Evolutionary conservation across 2,888 invertebrate genomes (phyloP).

Genomic region (Phasia obesa): DNA sequence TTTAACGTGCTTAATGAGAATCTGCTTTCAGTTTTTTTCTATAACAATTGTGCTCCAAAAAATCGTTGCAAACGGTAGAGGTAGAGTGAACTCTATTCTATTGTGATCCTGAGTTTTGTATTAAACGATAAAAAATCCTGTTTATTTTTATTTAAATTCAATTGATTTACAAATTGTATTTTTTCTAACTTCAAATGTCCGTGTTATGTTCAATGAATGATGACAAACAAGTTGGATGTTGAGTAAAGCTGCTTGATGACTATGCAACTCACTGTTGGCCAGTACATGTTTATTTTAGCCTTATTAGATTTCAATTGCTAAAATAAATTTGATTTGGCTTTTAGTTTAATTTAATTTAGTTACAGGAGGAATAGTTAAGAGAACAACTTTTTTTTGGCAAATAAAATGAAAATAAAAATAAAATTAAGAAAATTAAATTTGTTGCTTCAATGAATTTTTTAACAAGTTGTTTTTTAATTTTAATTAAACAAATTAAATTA

Average conservation of each 20-base stretch:
- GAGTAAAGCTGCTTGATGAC: constrained; percentile 29
- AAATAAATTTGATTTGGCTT: constrained; percentile 70
- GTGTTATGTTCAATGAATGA: constrained; percentile 42
- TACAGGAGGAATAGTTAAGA: constrained; percentile 29
- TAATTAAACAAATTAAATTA: constrained; percentile 28
- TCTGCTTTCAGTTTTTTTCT: no score
- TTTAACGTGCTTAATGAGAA: no score
- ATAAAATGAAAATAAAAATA: not conserved
- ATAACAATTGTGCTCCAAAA: not conserved
- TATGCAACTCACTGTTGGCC: constrained; percentile 45
- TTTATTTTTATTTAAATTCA: constrained; percentile 61
- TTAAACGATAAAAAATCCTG: not conserved
- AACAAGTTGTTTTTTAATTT: not conserved
- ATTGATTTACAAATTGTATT: constrained; percentile 64
- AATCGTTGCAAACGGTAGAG: not conserved
- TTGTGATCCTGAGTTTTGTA: not conserved
- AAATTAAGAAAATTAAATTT: not conserved
- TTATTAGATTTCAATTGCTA: constrained; percentile 65
- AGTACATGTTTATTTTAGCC: constrained; percentile 65
- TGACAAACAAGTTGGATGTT: constrained; percentile 27
- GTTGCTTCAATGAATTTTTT: constrained; percentile 13
- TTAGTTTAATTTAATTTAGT: constrained; percentile 70
- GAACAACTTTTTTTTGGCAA: constrained; percentile 7
- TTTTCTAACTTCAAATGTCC: constrained; percentile 44
- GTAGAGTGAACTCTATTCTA: not conserved